Base-by-base conservation (phyloP, 2,113 vertebrate species). In the Synodontis membranacea region DNA sequence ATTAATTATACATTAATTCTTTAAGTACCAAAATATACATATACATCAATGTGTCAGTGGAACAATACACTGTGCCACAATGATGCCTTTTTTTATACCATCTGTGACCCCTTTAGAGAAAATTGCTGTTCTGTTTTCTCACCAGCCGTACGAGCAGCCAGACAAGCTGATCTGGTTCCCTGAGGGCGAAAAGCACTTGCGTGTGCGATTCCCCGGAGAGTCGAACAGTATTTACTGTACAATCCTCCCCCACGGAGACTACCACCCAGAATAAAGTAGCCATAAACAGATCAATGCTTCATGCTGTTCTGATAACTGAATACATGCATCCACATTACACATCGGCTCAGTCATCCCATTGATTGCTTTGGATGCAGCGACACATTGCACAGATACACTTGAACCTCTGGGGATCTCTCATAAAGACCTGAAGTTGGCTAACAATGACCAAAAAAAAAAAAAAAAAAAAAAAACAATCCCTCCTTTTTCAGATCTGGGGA, bases 251-350 rank as follows among this genome's bases (percentile, higher is more conserved):
- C 68, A 56, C 42, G 42, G 66, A 44, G 83, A 79, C 50, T 84
- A 86, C 66, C 39, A 80, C 56, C 85, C 83, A 83, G 88, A 86
- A 87, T 86, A 81, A 88, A 83, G 85, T 88, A 88, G 86, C 80
- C 86, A 81, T 89, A 85, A 86, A 86, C 90, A 92, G 91, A 93
- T 93, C 91, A 91, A 93, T 93, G 90, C 66, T 79, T 46, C 90
- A 86, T 56, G 88, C 89, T 91, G 88, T 86, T 91, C 88, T 92
- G 86, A 93, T 92, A 89, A 91, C 88, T 89, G 87, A 89, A 92
- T 88, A 92, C 92, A 92, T 91, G 88, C 92, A 92, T 93, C 89
- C 92, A 88, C 83, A 88, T 92, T 90, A 92, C 87, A 88, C 39
- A 52, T 89, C 88, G 86, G 84, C 85, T 92, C 89, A 88, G 84